These are phyloP conservation scores for Heteropelma amictum DNA, from an alignment of 2,888 invertebrate genomes.

Conservation along the genomic window DNA sequence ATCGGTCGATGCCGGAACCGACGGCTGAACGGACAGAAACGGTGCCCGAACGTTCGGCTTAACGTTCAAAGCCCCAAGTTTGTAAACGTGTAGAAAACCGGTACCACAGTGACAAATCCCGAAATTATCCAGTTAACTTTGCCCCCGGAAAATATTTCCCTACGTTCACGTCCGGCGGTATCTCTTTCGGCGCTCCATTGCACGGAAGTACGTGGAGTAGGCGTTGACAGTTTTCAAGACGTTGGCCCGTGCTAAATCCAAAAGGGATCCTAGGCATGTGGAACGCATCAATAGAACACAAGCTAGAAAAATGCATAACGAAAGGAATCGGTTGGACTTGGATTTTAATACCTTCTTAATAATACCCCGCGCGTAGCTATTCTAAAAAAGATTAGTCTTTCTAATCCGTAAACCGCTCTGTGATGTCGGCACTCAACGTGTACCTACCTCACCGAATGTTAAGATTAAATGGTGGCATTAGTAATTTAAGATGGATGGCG, in stretches of 20 bases:
- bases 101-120: conserved; percentile 62
- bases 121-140: conserved; percentile 75
- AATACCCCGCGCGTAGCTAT: conserved; percentile 57
- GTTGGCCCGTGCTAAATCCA: conserved; percentile 25
- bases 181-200: conserved; percentile 13
- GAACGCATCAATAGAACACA: conserved; percentile 5
- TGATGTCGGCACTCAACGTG: not conserved
- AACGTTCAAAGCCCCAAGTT: conserved; percentile 69
- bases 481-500: conserved; percentile 25
- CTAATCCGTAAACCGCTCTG: conserved; percentile 49
- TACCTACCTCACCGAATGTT: not conserved
- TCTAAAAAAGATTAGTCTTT: conserved; percentile 59
- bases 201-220: conserved; percentile 35
- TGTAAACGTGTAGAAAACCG: conserved; percentile 70
- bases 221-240: conserved; percentile 57
- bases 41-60: conserved; percentile 59
- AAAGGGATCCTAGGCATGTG: not conserved
- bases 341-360: conserved; percentile 59
- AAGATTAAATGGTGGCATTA: conserved; percentile 35
- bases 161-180: conserved; percentile 14
- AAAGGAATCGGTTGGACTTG: conserved; percentile 44
- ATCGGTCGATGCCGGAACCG: conserved; percentile 58
- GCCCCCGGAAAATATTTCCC: conserved; percentile 47
- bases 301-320: conserved; percentile 20
- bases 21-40: conserved; percentile 40